A percentile compares a stretch with the other conserved stretches of the same genome.
phyloP scores from a whole-genome alignment of 2,888 invertebrate species.

The Leptarthrus brevirostris region DNA sequence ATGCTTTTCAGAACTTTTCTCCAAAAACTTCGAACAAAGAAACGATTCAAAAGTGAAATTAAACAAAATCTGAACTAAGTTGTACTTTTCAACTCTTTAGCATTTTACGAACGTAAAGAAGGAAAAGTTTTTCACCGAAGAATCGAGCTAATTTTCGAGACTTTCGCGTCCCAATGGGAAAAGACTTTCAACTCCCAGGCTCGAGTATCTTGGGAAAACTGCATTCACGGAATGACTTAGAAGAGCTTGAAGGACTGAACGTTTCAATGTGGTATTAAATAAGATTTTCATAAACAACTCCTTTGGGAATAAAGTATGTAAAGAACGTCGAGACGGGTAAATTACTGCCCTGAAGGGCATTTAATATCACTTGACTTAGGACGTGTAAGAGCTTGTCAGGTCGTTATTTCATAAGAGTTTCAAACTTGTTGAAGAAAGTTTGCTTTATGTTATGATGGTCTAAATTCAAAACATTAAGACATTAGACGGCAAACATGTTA shows the following conservation, averaged over 20 bases:
- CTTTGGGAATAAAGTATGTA: no score
- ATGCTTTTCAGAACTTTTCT: not conserved
- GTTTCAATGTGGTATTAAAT: not conserved
- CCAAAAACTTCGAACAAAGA: not conserved
- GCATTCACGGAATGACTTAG: not conserved
- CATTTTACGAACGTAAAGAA: not conserved
- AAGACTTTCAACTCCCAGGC: not conserved
- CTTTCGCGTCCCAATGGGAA: not conserved
- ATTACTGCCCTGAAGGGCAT: no score
- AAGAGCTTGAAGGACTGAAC: not conserved
- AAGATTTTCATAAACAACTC: not conserved
- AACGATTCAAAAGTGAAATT: not conserved
- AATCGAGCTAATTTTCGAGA: not conserved
- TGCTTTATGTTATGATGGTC: no score
- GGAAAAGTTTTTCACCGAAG: not conserved
- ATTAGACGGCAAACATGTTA: no score
- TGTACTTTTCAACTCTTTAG: not conserved
- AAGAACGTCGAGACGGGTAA: no score
- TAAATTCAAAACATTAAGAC: no score
- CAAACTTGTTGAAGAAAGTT: no score
- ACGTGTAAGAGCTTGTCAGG: no score
- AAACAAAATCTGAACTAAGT: not conserved
- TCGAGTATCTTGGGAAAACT: not conserved
- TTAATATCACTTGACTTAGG: no score
- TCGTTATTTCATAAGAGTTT: no score